A percentile compares a stretch with the other conserved stretches of the same genome.
Evolutionary conservation across 2,113 vertebrate species (phyloP).

Genomic region (Rhinopomastus cyanomelas): DNA sequence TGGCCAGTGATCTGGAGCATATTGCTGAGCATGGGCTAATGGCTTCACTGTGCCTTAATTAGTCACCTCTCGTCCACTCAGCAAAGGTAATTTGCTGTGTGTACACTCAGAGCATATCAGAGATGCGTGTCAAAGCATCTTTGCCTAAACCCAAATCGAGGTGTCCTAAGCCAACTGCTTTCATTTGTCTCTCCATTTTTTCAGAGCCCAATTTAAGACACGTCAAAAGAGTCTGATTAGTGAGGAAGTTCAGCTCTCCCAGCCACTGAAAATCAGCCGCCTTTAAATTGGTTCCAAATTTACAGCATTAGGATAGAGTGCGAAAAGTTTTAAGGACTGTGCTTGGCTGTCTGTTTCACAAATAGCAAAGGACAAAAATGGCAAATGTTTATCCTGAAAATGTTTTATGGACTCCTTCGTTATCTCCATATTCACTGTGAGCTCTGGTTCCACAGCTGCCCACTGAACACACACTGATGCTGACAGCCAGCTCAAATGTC

Average conservation of each 20-base stretch:
- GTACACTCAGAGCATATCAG: background rate
- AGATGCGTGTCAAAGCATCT: background rate
- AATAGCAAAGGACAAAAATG: conserved; percentile 21
- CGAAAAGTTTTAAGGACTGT: conserved; percentile 4
- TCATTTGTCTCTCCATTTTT: background rate
- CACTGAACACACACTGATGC: background rate
- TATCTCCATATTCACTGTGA: background rate
- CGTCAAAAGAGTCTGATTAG: conserved; percentile 46
- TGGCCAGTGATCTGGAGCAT: background rate
- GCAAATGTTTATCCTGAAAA: conserved; percentile 54
- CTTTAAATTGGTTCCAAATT: conserved; percentile 45
- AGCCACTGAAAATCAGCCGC: background rate
- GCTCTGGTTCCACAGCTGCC: conserved; percentile 34
- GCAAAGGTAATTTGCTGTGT: background rate
- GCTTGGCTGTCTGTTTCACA: conserved; percentile 14
- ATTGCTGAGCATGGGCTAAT: background rate
- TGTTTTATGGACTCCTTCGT: conserved; percentile 17
- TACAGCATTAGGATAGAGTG: conserved; percentile 4
- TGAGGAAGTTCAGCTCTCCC: conserved; percentile 5
- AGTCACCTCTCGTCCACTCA: background rate
- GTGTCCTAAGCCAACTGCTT: background rate
- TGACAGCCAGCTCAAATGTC: background rate
- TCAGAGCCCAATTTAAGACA: conserved; percentile 21
- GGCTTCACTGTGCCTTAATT: background rate
- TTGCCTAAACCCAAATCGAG: background rate